These are phyloP conservation scores for Helobdella robusta DNA, from an alignment of 2,888 invertebrate genomes.

Conservation along the genomic window DNA sequence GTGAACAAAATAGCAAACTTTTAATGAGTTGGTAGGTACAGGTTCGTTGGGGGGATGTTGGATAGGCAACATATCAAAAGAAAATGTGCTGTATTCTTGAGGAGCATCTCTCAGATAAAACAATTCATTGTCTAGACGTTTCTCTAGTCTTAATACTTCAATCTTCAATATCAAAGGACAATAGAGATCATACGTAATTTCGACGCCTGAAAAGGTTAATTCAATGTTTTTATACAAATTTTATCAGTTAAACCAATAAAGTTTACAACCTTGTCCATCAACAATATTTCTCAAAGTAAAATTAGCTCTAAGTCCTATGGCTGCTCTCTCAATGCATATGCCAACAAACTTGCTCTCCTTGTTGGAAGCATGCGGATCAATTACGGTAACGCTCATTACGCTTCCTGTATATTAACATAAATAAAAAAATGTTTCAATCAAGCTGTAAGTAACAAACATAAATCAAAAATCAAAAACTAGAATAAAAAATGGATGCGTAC, in stretches of 20 bases:
- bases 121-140: conserved; percentile 77
- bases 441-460: not conserved
- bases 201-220: conserved; percentile 52
- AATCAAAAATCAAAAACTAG: too few relatives aligned
- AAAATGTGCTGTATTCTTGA: conserved; percentile 82
- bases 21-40: conserved; percentile 63
- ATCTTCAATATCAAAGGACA: conserved; percentile 82
- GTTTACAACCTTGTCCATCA: conserved; percentile 64
- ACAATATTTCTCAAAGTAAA: conserved; percentile 85
- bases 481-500: too few relatives aligned
- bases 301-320: conserved; percentile 70
- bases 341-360: conserved; percentile 76
- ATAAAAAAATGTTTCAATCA: not conserved
- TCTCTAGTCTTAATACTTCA: conserved; percentile 81
- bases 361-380: conserved; percentile 73
- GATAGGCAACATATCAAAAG: conserved; percentile 80
- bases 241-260: conserved; percentile 2
- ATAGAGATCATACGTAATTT: conserved; percentile 75
- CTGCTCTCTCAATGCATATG: conserved; percentile 78
- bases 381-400: conserved; percentile 73
- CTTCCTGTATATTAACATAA: conserved; percentile 64
- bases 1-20: too few relatives aligned
- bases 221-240: not conserved
- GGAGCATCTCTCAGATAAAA: conserved; percentile 77
- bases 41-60: conserved; percentile 63